Conservation (phyloP, 2,888 invertebrate genomes). For the Fragum fragum region DNA sequence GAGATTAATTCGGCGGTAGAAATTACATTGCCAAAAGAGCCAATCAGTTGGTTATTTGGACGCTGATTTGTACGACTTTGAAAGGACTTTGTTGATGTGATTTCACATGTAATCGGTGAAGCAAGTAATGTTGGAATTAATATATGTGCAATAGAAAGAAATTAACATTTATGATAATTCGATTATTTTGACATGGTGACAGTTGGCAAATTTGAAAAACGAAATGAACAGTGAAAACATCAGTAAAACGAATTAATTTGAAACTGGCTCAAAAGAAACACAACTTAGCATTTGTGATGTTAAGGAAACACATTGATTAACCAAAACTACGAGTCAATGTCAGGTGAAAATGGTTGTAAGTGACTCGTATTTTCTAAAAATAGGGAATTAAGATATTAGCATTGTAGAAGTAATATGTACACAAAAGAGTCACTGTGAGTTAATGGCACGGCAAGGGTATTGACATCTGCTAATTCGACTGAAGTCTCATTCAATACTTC, state of each 20-base stretch:
- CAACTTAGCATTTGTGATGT: neutral
- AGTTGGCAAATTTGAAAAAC: conserved; percentile 25
- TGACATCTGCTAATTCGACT: neutral
- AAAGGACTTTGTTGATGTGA: conserved; percentile 39
- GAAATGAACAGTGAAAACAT: conserved; percentile 27
- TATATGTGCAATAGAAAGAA: conserved; percentile 33
- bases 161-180: conserved; percentile 31
- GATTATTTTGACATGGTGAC: conserved; percentile 28
- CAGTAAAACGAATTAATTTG: conserved; percentile 19
- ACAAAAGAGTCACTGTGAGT: neutral
- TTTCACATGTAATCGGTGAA: conserved; percentile 33
- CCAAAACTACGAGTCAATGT: neutral
- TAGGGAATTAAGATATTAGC: too few species aligned
- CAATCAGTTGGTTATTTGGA: conserved; percentile 37
- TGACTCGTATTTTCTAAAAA: neutral
- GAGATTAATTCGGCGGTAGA: conserved; percentile 22
- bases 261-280: neutral
- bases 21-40: conserved; percentile 20
- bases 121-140: conserved; percentile 45
- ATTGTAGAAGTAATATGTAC: too few species aligned
- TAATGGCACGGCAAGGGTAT: neutral
- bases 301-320: neutral
- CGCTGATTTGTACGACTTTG: conserved; percentile 36
- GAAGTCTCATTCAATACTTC: neutral
- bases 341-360: neutral